phyloP scores from a whole-genome alignment of 2,113 vertebrate genomes.

The Gnathonemus longibarbis region DNA sequence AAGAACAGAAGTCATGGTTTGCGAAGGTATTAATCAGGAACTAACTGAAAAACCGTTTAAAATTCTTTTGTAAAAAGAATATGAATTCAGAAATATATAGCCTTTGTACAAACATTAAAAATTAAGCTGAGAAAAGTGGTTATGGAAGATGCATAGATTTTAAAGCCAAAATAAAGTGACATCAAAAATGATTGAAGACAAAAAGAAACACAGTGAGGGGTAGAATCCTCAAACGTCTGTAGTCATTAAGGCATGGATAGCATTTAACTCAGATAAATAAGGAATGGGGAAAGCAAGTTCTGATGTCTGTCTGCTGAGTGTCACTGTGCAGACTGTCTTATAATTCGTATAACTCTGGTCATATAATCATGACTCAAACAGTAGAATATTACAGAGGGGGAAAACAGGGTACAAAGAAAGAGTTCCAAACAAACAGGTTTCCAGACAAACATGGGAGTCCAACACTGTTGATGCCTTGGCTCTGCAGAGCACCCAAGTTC shows the following conservation, averaged over 20 bases:
- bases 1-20: background rate
- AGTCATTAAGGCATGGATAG: background rate
- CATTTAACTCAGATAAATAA: background rate
- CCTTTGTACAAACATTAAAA: background rate
- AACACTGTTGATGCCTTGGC: background rate
- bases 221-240: background rate
- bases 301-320: background rate
- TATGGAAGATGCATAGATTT: background rate
- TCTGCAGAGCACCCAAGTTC: constrained; percentile 17
- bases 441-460: too few species aligned
- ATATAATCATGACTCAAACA: background rate
- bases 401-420: background rate
- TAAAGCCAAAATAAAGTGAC: background rate
- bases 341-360: background rate
- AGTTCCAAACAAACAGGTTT: background rate
- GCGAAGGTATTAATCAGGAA: background rate
- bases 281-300: background rate
- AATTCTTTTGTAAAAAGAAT: background rate
- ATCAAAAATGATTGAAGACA: background rate
- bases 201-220: background rate
- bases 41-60: background rate
- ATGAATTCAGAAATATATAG: background rate
- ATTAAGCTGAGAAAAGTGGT: background rate
- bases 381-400: background rate
- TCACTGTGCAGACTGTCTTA: background rate